phyloP scores from a whole-genome alignment of 2,888 invertebrate genomes.

The Sarcophaga variegata region DNA sequence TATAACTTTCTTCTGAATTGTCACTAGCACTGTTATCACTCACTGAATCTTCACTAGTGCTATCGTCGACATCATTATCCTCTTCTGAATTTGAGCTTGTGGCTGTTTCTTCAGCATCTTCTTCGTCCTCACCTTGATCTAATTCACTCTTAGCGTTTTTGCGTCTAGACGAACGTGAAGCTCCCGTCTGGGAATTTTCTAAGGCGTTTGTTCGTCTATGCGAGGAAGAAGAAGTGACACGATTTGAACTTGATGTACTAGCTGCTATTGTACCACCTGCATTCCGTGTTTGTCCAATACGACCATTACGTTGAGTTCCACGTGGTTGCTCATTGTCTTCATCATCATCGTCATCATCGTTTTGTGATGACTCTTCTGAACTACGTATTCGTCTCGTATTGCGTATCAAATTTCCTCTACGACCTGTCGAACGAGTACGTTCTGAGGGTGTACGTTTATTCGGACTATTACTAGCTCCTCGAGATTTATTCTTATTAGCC shows the following conservation, averaged over 20 bases:
- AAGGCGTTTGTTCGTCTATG: conserved; percentile 72
- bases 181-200: conserved; percentile 69
- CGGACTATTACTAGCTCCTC: conserved; percentile 75
- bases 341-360: conserved; percentile 78
- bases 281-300: conserved; percentile 70
- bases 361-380: conserved; percentile 76
- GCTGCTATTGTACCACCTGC: conserved; percentile 60
- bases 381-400: conserved; percentile 72
- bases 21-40: conserved; percentile 74
- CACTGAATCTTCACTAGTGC: conserved; percentile 73
- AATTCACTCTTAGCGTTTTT: conserved; percentile 76
- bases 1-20: conserved; percentile 84
- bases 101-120: conserved; percentile 53
- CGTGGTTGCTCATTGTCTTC: conserved; percentile 70
- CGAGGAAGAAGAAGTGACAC: conserved; percentile 79
- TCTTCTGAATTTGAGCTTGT: conserved; percentile 69
- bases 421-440: conserved; percentile 64
- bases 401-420: conserved; percentile 46
- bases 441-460: conserved; percentile 74
- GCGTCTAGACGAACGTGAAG: conserved; percentile 73
- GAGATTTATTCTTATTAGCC: conserved; percentile 78
- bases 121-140: conserved; percentile 71
- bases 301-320: conserved; percentile 70
- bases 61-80: conserved; percentile 66
- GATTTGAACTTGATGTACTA: conserved; percentile 77